Percentiles rank a stretch among this genome's conserved stretches.
Conservation (phyloP, 1,140 invertebrate species). For the Panagrolaimus sp. region DNA sequence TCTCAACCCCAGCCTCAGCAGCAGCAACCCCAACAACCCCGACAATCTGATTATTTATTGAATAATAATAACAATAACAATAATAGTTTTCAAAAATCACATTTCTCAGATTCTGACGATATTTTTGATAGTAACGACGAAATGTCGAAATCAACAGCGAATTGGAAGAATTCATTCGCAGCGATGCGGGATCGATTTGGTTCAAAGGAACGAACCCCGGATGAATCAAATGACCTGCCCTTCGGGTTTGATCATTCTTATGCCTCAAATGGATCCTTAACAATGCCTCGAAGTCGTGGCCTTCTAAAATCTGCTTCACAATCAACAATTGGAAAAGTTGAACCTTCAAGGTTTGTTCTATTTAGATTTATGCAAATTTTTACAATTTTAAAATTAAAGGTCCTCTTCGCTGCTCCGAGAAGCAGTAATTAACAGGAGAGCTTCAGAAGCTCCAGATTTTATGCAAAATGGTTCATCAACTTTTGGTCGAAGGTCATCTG, state of each 20-base stretch:
- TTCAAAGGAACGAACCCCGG: background rate
- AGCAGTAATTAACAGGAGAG: background rate
- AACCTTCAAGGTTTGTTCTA: background rate
- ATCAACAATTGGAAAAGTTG: background rate
- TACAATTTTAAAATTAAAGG: background rate
- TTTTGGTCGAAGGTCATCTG: background rate
- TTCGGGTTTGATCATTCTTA: background rate
- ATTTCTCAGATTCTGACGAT: background rate
- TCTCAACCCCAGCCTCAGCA: background rate
- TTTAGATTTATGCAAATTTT: background rate
- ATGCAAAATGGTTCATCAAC: background rate
- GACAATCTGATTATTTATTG: background rate
- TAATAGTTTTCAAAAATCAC: too few relatives aligned
- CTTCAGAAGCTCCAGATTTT: too few relatives aligned
- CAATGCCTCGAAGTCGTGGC: background rate
- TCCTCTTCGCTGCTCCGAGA: background rate
- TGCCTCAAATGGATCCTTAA: background rate
- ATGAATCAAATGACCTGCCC: background rate
- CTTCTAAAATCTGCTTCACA: background rate
- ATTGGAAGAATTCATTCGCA: constrained; percentile 11
- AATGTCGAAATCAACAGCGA: constrained; percentile 1
- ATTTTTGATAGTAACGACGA: background rate
- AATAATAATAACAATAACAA: too few relatives aligned
- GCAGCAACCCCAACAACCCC: background rate
- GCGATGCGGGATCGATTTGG: constrained; percentile 7